Evolutionary conservation across 1,140 invertebrate genomes (phyloP).

Genomic region (Holcopasites calliopsidis): DNA sequence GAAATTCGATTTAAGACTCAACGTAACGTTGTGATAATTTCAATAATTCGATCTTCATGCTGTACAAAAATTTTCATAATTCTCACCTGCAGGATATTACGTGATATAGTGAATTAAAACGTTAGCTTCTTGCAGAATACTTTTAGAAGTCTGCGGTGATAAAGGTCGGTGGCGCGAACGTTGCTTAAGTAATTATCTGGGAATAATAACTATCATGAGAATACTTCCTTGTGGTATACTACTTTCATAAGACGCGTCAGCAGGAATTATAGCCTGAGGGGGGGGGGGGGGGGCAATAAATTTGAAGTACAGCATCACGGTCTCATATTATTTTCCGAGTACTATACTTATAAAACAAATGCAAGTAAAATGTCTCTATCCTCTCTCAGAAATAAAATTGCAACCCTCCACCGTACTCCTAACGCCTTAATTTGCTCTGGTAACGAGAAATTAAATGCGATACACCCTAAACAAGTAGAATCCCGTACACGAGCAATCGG

Average conservation of each 20-base stretch:
- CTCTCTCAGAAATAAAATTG: slow-evolving; percentile 10
- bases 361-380: neutral
- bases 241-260: no score
- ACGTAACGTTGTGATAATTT: neutral
- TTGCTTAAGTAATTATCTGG: neutral
- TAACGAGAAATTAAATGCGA: slow-evolving; percentile 30
- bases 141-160: neutral
- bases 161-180: neutral
- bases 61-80: no score
- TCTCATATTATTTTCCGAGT: no score
- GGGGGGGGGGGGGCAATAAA: no score
- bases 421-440: neutral
- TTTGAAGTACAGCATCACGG: no score
- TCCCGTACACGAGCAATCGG: neutral
- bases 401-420: no score
- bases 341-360: no score
- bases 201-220: neutral
- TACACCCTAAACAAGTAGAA: neutral
- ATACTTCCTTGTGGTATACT: no score
- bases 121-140: neutral
- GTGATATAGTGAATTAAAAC: neutral
- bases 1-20: neutral
- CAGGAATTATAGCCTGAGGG: no score
- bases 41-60: neutral
- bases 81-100: no score